These are phyloP conservation scores for Chinchilla lanigera DNA, from an alignment of 2,113 vertebrate genomes.

Conservation along the genomic window DNA sequence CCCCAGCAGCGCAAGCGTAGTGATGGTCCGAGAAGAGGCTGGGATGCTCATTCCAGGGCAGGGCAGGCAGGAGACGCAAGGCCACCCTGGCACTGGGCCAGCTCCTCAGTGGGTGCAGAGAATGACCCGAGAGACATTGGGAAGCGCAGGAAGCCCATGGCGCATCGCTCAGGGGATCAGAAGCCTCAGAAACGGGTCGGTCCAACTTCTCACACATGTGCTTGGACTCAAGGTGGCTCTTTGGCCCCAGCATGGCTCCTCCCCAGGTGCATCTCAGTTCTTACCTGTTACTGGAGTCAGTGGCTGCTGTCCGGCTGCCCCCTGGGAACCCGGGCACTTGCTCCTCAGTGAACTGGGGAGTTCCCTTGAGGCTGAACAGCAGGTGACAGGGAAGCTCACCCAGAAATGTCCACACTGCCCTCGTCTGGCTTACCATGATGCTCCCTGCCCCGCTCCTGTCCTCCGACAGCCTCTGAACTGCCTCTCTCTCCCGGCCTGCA, in stretches of 20 bases:
- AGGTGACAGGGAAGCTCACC: neutral
- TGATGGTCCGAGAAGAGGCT: accelerated
- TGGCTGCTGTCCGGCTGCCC: neutral
- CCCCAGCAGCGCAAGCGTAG: neutral
- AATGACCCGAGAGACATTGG: neutral
- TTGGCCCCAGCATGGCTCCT: neutral
- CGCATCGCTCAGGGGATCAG: neutral
- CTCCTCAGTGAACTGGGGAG: neutral
- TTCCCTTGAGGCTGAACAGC: neutral
- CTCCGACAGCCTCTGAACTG: neutral
- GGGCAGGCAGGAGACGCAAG: neutral
- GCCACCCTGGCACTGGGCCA: neutral
- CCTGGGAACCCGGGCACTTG: neutral
- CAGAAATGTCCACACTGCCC: accelerated
- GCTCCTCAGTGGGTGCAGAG: neutral
- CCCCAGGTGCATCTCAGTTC: neutral
- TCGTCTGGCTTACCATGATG: accelerated
- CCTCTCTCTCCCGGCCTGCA: neutral
- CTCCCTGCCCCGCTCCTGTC: neutral
- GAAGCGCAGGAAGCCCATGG: neutral
- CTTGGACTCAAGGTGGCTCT: neutral
- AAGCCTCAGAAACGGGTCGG: neutral
- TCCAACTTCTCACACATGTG: neutral
- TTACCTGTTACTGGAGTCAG: neutral
- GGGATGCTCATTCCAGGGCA: neutral